These are phyloP conservation scores for Nasua narica DNA, from an alignment of 2,797 vertebrate genomes.

Conservation along the genomic window DNA sequence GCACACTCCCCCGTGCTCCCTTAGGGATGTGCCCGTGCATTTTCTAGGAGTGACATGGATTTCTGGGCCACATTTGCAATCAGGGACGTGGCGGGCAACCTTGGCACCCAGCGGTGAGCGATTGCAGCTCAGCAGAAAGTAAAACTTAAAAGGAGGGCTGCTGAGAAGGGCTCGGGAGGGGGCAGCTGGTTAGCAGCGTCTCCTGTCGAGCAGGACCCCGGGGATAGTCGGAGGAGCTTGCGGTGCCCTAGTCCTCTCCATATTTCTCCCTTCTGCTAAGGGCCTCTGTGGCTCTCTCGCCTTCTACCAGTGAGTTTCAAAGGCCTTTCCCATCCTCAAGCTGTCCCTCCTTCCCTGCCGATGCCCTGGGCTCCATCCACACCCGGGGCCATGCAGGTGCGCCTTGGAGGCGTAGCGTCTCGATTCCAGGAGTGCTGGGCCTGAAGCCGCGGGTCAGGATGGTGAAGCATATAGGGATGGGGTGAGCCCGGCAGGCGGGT, in stretches of 20 bases:
- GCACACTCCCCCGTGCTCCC: background rate
- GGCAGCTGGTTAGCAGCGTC: background rate
- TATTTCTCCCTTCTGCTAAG: background rate
- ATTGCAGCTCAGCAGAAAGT: conserved; percentile 21
- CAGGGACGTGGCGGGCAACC: background rate
- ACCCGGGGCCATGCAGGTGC: background rate
- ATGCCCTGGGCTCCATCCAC: background rate
- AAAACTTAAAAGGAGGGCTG: conserved; percentile 39
- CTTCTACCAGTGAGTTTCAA: background rate
- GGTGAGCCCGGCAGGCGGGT: background rate
- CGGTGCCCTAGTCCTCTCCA: background rate
- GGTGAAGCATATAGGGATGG: background rate
- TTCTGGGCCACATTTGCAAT: conserved; percentile 47
- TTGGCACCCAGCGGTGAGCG: background rate
- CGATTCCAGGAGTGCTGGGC: background rate
- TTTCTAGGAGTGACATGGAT: conserved; percentile 62
- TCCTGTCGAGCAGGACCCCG: background rate
- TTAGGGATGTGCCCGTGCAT: conserved; percentile 41
- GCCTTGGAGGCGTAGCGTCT: background rate
- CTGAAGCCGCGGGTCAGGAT: background rate
- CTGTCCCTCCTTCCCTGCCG: background rate
- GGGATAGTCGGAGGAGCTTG: background rate
- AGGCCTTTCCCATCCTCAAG: background rate
- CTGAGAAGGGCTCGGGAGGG: background rate
- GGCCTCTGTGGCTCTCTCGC: background rate